A percentile compares a stretch with the other conserved stretches of the same genome.
These are phyloP conservation scores for Nothobranchius furzeri DNA, from an alignment of 2,113 vertebrate species.

Conservation along the genomic window DNA sequence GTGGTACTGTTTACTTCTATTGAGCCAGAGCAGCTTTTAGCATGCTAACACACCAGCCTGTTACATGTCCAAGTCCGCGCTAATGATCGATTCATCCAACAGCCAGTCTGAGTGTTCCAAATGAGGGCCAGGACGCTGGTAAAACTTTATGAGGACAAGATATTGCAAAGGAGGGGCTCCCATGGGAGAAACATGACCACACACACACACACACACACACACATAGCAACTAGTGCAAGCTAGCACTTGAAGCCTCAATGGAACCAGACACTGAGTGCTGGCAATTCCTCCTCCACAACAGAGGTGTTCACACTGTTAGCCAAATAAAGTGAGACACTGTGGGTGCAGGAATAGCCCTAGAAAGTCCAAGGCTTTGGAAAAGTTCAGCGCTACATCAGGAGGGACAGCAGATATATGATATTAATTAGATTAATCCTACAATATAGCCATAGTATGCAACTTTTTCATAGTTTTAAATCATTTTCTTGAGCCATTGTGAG, in stretches of 20 bases:
- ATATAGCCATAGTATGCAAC: too few species aligned
- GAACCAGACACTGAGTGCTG: slow-evolving; percentile 34
- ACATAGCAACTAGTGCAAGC: slow-evolving; percentile 1
- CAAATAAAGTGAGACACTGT: slow-evolving; percentile 68
- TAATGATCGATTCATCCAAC: slow-evolving; percentile 61
- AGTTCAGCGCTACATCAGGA: slow-evolving; percentile 1
- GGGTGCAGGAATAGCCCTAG: slow-evolving; percentile 60
- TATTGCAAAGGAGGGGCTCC: slow-evolving; percentile 52
- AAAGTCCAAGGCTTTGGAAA: slow-evolving; percentile 29
- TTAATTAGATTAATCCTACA: not conserved
- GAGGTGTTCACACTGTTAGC: slow-evolving; percentile 63
- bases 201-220: not conserved
- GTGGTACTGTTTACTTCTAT: slow-evolving; percentile 55
- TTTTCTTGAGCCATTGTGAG: too few species aligned
- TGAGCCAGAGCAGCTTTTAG: slow-evolving; percentile 46
- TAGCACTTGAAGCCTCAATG: not conserved
- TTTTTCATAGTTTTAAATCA: too few species aligned
- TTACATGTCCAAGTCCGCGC: slow-evolving; percentile 15
- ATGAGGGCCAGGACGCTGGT: slow-evolving; percentile 20
- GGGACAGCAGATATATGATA: slow-evolving; percentile 16
- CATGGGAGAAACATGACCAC: slow-evolving; percentile 25
- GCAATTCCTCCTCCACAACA: slow-evolving; percentile 60
- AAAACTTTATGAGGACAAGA: slow-evolving; percentile 48
- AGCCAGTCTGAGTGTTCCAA: slow-evolving; percentile 26
- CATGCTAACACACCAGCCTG: slow-evolving; percentile 9